Percentiles rank a stretch among this genome's conserved stretches.
Conservation (phyloP, 2,113 vertebrate genomes). For the Forbesichthys agassizii region DNA sequence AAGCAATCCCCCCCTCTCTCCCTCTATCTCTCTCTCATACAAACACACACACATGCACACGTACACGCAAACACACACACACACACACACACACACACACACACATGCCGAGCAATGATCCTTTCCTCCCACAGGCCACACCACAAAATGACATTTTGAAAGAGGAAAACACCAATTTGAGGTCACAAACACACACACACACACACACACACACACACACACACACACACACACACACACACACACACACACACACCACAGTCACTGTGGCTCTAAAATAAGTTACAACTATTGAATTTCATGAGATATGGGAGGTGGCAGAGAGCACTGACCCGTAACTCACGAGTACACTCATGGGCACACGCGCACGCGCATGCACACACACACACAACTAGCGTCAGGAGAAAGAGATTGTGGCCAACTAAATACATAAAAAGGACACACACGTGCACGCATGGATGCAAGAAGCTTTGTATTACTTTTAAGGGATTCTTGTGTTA, state of each 20-base stretch:
- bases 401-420: too few relatives aligned
- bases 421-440: too few relatives aligned
- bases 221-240: not conserved
- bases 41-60: too few relatives aligned
- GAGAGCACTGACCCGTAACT: not conserved
- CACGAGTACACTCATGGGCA: not conserved
- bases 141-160: constrained; percentile 11
- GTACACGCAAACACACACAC: too few relatives aligned
- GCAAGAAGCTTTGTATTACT: too few relatives aligned
- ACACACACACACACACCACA: not conserved
- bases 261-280: not conserved
- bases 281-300: constrained; percentile 3
- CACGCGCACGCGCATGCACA: too few relatives aligned
- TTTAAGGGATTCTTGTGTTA: too few relatives aligned
- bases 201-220: not conserved
- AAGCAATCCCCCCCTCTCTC: not conserved
- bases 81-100: not conserved
- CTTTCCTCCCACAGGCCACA: not conserved
- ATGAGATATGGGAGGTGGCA: constrained; percentile 5
- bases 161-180: constrained; percentile 15
- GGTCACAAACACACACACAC: constrained; percentile 2
- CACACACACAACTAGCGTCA: too few relatives aligned
- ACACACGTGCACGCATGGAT: too few relatives aligned
- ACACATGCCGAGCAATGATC: not conserved
- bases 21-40: too few relatives aligned